Base-by-base conservation (phyloP, 2,113 vertebrate species). In the Callithrix jacchus region DNA sequence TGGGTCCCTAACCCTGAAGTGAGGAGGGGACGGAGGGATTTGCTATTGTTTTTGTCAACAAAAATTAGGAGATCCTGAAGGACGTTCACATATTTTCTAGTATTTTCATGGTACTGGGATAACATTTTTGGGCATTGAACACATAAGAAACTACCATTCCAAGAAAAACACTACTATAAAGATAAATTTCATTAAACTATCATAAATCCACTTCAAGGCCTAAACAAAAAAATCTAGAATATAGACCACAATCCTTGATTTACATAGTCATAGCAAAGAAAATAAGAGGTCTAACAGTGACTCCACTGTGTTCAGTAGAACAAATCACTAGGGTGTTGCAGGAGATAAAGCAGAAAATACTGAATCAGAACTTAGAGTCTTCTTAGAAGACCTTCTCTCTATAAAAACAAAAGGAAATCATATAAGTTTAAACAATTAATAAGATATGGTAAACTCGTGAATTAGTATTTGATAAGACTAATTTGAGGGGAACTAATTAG, bases 381-480 rank as follows among this genome's bases (percentile, higher is more conserved):
- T 90, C 66, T 89, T 32, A 93, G 27, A 94, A 95, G n/a, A 88
- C 45, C 5, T 77, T 82, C 5, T 80, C 20, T 49, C 5, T 23
- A 84, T 45, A 95, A 96, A 80, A 91, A 83, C 11, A 85, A 89
- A 95, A 94, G 23, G 45, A 80, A 91, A 91, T 66, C 47, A 91
- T 40, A 2, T 42, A 91, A 58, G 30, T 86, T 66, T 81, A 87
- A 93, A 93, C 81, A 85, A 73, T 90, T 91, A 94, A 42, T 84
- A 83, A 56, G 52, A 58, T 87, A 87, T 7, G 16, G 23, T 23
- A 83, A 17, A 82, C 14, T 91, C 13, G 74, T 77, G 90, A 84
- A 94, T 74, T 70, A 91, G 30, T 93, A 92, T 20, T 92, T 95
- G 10, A 54, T 81, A 94, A 88, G 83, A 81, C 21, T 52, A 96